These are phyloP conservation scores for Nothoprocta pentlandii DNA, from an alignment of 2,113 vertebrate species.

Conservation along the genomic window DNA sequence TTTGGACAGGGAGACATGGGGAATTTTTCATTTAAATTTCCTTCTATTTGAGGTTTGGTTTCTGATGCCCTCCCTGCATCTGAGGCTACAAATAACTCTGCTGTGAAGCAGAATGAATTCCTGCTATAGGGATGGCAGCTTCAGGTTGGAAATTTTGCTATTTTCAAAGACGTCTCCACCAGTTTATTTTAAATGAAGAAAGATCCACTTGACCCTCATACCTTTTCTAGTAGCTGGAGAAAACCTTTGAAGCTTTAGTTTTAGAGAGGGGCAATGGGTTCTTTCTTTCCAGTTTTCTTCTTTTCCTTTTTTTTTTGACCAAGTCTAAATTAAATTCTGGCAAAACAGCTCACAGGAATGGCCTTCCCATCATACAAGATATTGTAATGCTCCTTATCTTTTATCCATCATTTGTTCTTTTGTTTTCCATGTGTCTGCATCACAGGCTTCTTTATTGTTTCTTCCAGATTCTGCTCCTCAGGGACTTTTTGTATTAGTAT, in stretches of 20 bases:
- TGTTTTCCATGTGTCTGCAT: constrained; percentile 59
- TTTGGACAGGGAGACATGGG: background rate
- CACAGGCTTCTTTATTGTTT: constrained; percentile 51
- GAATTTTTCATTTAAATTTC: background rate
- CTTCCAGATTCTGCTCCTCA: constrained; percentile 50
- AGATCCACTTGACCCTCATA: background rate
- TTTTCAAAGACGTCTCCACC: background rate
- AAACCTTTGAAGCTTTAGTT: background rate
- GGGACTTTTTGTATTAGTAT: constrained; percentile 50
- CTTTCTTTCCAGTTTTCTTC: background rate
- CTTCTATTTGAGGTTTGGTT: background rate
- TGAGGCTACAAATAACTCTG: background rate
- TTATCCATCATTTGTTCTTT: constrained; percentile 42
- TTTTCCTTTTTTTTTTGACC: too few species aligned
- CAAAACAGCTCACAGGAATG: background rate
- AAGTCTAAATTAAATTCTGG: background rate
- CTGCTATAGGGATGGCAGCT: background rate
- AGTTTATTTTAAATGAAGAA: background rate
- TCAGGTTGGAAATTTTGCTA: background rate
- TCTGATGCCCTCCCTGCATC: background rate
- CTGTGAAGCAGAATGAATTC: background rate
- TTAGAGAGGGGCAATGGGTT: background rate
- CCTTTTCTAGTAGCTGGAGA: background rate
- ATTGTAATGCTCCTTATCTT: background rate
- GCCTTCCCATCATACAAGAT: background rate